phyloP scores from a whole-genome alignment of 2,797 vertebrate species.

The Megalops cyprinoides region DNA sequence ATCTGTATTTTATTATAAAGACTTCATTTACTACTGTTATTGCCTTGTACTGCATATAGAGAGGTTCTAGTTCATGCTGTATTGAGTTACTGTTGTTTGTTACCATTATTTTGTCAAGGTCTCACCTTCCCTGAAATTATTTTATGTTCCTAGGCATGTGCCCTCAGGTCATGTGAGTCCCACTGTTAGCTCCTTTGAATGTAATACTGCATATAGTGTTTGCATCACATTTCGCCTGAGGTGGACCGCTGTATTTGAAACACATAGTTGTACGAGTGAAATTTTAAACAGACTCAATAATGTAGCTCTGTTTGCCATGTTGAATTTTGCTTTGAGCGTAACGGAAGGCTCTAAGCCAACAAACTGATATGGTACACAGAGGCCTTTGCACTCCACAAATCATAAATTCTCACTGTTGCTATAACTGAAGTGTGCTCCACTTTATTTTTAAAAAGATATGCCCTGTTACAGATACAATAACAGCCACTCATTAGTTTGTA shows the following conservation, averaged over 20 bases:
- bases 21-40: background rate
- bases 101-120: conserved; percentile 6
- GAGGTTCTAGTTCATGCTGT: background rate
- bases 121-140: background rate
- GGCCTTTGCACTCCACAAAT: background rate
- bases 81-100: background rate
- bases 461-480: too few species aligned
- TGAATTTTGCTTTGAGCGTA: background rate
- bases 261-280: background rate
- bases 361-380: background rate
- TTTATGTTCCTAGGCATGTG: background rate
- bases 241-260: background rate
- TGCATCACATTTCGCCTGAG: background rate
- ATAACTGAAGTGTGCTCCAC: too few species aligned
- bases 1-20: background rate
- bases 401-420: too few species aligned
- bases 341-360: background rate
- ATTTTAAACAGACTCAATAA: background rate
- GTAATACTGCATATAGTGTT: background rate
- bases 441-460: too few species aligned
- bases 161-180: background rate
- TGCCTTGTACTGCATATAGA: background rate
- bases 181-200: background rate
- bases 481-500: too few species aligned
- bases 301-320: background rate